Percentiles rank a stretch among this genome's conserved stretches.
Evolutionary conservation across 2,888 invertebrate genomes (phyloP).

Genomic region (Rotaria macrura): DNA sequence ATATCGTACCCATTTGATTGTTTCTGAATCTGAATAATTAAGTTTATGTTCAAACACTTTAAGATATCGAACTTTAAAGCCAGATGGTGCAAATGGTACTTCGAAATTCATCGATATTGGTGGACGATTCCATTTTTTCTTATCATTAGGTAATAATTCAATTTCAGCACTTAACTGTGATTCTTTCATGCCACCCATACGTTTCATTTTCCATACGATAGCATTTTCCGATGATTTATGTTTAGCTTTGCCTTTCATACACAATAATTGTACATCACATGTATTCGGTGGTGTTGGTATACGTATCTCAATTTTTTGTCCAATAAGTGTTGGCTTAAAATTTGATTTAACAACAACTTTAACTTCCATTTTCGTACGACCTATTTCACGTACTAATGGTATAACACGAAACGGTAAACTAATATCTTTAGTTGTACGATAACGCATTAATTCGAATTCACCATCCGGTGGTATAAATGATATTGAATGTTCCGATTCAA

Average conservation of each 20-base stretch:
- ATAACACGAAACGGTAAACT: slow-evolving; percentile 98
- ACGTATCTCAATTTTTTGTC: slow-evolving; percentile 97
- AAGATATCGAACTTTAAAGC: slow-evolving; percentile 95
- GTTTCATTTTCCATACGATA: slow-evolving; percentile 78
- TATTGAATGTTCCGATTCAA: slow-evolving; percentile 98
- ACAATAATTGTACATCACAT: slow-evolving; percentile 93
- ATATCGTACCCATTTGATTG: slow-evolving; percentile 99
- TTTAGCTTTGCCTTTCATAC: slow-evolving; percentile 96
- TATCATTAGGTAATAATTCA: slow-evolving; percentile 84
- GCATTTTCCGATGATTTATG: slow-evolving; percentile 99
- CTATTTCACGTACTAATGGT: slow-evolving; percentile 65
- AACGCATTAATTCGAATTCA: slow-evolving; percentile 99
- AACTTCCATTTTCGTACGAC: slow-evolving; percentile 98
- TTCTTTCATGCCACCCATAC: slow-evolving; percentile 78
- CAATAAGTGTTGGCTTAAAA: slow-evolving; percentile 90
- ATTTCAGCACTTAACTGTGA: slow-evolving; percentile 98
- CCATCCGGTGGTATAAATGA: slow-evolving; percentile 99
- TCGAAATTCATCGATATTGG: slow-evolving; percentile 99
- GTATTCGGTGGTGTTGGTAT: slow-evolving; percentile 97
- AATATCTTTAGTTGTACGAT: slow-evolving; percentile 97
- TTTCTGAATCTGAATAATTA: slow-evolving; percentile 99
- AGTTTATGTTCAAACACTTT: slow-evolving; percentile 99
- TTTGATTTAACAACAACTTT: slow-evolving; percentile 97
- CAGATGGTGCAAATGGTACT: slow-evolving; percentile 98
- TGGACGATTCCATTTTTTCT: slow-evolving; percentile 96